Conservation (phyloP, 2,113 vertebrate genomes). For the Paramormyrops kingsleyae region DNA sequence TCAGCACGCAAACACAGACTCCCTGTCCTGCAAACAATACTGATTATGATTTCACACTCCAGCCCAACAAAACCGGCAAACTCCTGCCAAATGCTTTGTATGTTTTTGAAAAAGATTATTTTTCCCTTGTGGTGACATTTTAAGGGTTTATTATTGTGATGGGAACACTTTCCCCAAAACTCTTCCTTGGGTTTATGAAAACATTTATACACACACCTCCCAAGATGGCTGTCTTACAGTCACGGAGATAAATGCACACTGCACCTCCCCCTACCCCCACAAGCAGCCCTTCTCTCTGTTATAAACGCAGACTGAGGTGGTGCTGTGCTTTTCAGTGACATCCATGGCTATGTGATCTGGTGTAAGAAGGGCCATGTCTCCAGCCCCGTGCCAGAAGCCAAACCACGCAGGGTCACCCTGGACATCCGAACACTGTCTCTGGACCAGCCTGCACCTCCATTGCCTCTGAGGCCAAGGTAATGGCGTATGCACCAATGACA, state of each 20-base stretch:
- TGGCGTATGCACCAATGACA: background rate
- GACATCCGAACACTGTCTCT: conserved; percentile 64
- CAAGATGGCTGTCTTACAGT: background rate
- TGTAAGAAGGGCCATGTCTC: conserved; percentile 66
- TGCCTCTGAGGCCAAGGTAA: conserved; percentile 35
- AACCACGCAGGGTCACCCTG: conserved; percentile 55
- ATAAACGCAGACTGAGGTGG: background rate
- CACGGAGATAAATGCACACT: background rate
- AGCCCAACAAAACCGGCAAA: background rate
- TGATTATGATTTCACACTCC: background rate
- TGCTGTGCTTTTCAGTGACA: conserved; percentile 50
- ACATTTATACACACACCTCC: background rate
- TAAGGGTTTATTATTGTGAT: background rate
- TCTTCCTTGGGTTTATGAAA: background rate
- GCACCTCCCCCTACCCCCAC: background rate
- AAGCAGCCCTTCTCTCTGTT: background rate
- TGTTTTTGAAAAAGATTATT: background rate
- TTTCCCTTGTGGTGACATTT: background rate
- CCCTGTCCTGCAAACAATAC: background rate
- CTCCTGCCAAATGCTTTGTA: background rate
- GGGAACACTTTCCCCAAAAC: background rate
- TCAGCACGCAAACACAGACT: background rate
- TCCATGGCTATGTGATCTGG: conserved; percentile 76
- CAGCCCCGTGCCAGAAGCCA: conserved; percentile 53
- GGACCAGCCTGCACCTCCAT: conserved; percentile 39